These are phyloP conservation scores for Plagodis pulveraria DNA, from an alignment of 2,888 invertebrate species.

Conservation along the genomic window DNA sequence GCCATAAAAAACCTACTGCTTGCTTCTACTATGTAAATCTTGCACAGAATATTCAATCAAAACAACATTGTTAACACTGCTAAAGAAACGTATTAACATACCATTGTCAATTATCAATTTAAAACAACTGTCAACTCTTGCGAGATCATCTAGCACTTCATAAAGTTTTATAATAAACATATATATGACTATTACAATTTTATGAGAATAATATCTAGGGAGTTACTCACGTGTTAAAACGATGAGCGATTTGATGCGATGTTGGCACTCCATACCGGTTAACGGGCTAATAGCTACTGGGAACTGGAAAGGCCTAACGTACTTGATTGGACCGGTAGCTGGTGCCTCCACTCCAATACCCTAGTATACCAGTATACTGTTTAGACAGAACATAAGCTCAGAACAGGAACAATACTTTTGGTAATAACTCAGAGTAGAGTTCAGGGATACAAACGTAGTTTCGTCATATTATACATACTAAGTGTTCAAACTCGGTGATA, in stretches of 20 bases:
- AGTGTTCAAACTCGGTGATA: too few relatives aligned
- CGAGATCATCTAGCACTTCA: slow-evolving; percentile 6
- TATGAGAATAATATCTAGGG: background rate
- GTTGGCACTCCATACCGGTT: slow-evolving; percentile 65
- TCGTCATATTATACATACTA: too few relatives aligned
- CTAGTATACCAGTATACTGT: background rate
- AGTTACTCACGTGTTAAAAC: slow-evolving; percentile 72
- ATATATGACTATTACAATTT: background rate
- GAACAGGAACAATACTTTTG: too few relatives aligned
- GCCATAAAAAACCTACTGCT: background rate
- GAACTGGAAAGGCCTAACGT: slow-evolving; percentile 4
- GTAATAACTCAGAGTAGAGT: too few relatives aligned
- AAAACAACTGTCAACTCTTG: background rate
- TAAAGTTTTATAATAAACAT: background rate
- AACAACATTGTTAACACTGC: background rate
- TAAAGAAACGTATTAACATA: background rate
- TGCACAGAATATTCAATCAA: background rate
- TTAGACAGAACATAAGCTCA: slow-evolving; percentile 1
- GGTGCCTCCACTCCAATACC: slow-evolving; percentile 8
- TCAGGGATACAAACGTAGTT: too few relatives aligned
- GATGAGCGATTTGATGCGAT: slow-evolving; percentile 56
- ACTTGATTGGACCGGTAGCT: slow-evolving; percentile 11
- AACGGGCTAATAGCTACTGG: slow-evolving; percentile 51
- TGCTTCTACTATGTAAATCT: background rate
- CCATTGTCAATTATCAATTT: background rate